Evolutionary conservation across 2,888 invertebrate genomes (phyloP).

Genomic region (Synanthedon formicaeformis): DNA sequence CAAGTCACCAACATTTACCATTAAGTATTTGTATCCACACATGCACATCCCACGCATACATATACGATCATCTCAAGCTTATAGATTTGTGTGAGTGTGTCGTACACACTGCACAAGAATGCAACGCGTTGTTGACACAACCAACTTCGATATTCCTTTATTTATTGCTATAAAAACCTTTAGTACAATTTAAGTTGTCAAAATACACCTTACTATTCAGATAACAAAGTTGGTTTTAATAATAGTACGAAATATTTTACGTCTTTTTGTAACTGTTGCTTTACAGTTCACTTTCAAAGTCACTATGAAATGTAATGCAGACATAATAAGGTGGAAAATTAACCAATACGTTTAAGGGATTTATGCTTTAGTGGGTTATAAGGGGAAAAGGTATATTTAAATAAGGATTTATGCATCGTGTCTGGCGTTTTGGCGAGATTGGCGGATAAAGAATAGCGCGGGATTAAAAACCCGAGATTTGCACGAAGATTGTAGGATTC

Average conservation of each 20-base stretch:
- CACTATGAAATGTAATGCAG: conserved; percentile 19
- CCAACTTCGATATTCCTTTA: conserved; percentile 70
- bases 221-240: conserved; percentile 7
- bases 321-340: conserved; percentile 18
- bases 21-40: conserved; percentile 62
- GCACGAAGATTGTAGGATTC: conserved; percentile 33
- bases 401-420: conserved; percentile 69
- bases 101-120: conserved; percentile 62
- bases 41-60: conserved; percentile 37
- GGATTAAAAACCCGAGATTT: conserved; percentile 46
- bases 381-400: conserved; percentile 55
- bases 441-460: conserved; percentile 54
- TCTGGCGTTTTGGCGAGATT: conserved; percentile 68
- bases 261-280: no score
- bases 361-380: conserved; percentile 21
- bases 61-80: conserved; percentile 10
- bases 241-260: not conserved
- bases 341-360: conserved; percentile 8
- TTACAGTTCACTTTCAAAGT: not conserved
- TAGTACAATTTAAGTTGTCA: conserved; percentile 10
- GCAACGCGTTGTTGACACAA: conserved; percentile 70
- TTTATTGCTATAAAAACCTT: conserved; percentile 67
- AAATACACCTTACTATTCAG: conserved; percentile 9
- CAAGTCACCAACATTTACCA: conserved; percentile 59
- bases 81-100: conserved; percentile 34